Evolutionary conservation across 1,140 invertebrate genomes (phyloP), one percentile per base, ranked within the genome.

Genomic region (Odontomachus brunneus): DNA sequence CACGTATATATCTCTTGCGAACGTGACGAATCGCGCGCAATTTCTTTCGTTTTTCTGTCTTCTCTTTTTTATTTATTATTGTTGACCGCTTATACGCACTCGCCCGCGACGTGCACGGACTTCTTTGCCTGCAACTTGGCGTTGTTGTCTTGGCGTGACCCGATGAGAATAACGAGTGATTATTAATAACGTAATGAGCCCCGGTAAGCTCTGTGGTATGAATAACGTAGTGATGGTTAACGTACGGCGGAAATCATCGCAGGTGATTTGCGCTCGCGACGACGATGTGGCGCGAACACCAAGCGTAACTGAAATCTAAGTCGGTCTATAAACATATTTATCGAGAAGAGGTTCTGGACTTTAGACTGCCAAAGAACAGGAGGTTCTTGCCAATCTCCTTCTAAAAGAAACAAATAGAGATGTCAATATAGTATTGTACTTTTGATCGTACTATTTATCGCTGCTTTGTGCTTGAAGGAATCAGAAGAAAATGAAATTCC

Each of bases 61-160:
- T 26, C 38, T 44, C 38, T 44, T 44, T 7, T 44, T 11, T 44
- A 4, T 44, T 11, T 44, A 9, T 44, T 11, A 44, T 44, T 11
- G 38, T 44, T 44, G 67, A 14, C 24, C 29, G 44, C 15, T 73
- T 62, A 76, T 69, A 82, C 29, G 83, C 74, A 75, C 74, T 53
- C 65, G 87, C 73, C 82, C 87, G 86, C 87, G 76, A 74, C 67
- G 72, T 74, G 86, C 83, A 78, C 83, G 38, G 80, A 83, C 33
- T 67, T 74, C 59, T 49, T 81, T 88, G 86, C 78, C 71, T 84
- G 86, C 84, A 87, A 82, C 82, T 88, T 83, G 74, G 60, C 67
- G 38, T 88, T 88, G 66, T 82, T 88, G 86, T 88, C 65, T 88
- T 88, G 84, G 62, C 84, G 80, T 88, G 78, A 81, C 53, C 78